Conservation (phyloP, 2,113 vertebrate genomes). For the Stomatorhinus ivindoensis region DNA sequence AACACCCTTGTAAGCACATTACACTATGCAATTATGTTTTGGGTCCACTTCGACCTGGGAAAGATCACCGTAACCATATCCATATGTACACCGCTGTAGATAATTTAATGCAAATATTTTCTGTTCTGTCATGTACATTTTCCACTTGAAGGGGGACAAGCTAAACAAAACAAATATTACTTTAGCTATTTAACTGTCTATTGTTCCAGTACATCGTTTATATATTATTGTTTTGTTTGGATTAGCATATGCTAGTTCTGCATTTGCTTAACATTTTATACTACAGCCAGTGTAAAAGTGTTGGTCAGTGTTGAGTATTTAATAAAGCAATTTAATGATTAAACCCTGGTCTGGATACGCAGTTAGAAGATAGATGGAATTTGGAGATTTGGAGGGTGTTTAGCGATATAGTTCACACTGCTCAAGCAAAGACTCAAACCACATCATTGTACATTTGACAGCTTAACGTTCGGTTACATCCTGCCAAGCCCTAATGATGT, state of each 20-base stretch:
- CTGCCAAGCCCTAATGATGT: not conserved
- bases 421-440: not conserved
- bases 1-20: conserved; percentile 23
- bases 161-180: not conserved
- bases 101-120: not conserved
- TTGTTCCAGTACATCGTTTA: not conserved
- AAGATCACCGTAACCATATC: conserved; percentile 38
- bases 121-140: not conserved
- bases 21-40: conserved; percentile 15
- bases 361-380: not conserved
- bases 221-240: not conserved
- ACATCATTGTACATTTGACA: not conserved
- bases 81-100: conserved; percentile 18
- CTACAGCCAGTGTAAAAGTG: not conserved
- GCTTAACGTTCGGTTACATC: not conserved
- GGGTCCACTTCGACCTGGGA: conserved; percentile 20
- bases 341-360: not conserved
- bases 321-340: not conserved
- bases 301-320: not conserved
- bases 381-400: not conserved
- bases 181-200: not conserved
- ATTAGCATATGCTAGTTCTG: not conserved
- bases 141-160: not conserved
- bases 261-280: not conserved
- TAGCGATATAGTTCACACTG: not conserved